phyloP scores from a whole-genome alignment of 2,888 invertebrate genomes.

The Pammene fasciana region DNA sequence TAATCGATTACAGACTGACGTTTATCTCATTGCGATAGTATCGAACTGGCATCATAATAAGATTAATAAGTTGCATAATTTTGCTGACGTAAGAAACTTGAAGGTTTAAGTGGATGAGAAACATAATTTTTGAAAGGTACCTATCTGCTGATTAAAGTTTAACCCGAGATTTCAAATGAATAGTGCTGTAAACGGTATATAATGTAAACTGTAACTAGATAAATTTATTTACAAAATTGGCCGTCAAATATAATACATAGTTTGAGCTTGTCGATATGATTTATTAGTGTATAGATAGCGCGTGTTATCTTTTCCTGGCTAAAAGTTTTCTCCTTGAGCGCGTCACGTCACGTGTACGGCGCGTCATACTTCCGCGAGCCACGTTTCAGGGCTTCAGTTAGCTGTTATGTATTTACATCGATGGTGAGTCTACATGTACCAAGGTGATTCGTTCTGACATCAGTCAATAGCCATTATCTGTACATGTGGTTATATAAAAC shows the following conservation, averaged over 20 bases:
- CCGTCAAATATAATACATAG: slow-evolving; percentile 9
- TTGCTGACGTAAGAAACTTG: slow-evolving; percentile 1
- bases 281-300: slow-evolving; percentile 28
- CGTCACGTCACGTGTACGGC: slow-evolving; percentile 35
- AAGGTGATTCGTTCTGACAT: slow-evolving; percentile 37
- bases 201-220: neutral
- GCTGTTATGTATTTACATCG: slow-evolving; percentile 19
- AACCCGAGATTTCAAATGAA: no score
- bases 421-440: slow-evolving; percentile 12
- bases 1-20: slow-evolving; percentile 34
- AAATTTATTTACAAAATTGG: slow-evolving; percentile 22
- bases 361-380: slow-evolving; percentile 32
- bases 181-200: neutral
- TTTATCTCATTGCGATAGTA: slow-evolving; percentile 23
- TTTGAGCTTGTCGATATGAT: slow-evolving; percentile 25
- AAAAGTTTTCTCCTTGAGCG: slow-evolving; percentile 39
- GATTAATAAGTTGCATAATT: slow-evolving; percentile 32
- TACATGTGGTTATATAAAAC: slow-evolving; percentile 42
- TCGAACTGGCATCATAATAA: slow-evolving; percentile 19
- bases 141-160: no score
- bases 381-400: slow-evolving; percentile 29
- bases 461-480: slow-evolving; percentile 40
- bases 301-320: slow-evolving; percentile 33
- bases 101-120: neutral
- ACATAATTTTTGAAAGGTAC: no score